Conservation (phyloP, 2,113 vertebrate species). For the Limanda limanda region DNA sequence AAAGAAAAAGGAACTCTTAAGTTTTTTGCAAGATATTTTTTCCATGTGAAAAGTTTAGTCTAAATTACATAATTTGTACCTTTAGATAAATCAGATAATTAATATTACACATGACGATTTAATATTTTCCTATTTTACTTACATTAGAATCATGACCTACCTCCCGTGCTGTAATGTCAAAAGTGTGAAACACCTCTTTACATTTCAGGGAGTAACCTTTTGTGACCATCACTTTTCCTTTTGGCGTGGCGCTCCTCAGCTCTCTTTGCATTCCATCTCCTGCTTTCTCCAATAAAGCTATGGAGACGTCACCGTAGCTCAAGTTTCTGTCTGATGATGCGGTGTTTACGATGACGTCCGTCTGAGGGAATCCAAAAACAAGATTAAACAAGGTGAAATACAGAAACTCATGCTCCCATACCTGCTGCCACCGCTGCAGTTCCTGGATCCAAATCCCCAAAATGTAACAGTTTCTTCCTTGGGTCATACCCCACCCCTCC, state of each 20-base stretch:
- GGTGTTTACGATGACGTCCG: conserved; percentile 84
- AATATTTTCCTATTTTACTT: too few species aligned
- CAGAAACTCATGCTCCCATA: too few species aligned
- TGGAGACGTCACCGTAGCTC: not conserved
- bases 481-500: too few species aligned
- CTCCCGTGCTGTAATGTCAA: not conserved
- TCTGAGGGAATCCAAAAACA: conserved; percentile 67
- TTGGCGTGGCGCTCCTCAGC: accelerated
- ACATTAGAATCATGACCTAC: conserved; percentile 34
- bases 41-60: too few species aligned
- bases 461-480: too few species aligned
- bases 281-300: conserved; percentile 64
- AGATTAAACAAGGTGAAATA: conserved; percentile 6
- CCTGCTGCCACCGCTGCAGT: too few species aligned
- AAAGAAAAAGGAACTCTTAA: not conserved
- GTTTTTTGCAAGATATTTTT: too few species aligned
- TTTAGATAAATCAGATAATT: too few species aligned
- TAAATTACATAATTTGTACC: too few species aligned
- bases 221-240: conserved; percentile 50
- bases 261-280: conserved; percentile 57
- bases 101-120: too few species aligned
- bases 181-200: conserved; percentile 73
- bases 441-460: too few species aligned
- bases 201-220: conserved; percentile 42
- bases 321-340: accelerated